These are phyloP conservation scores for Rhynchonycteris naso DNA, from an alignment of 2,797 vertebrate species.

Conservation along the genomic window DNA sequence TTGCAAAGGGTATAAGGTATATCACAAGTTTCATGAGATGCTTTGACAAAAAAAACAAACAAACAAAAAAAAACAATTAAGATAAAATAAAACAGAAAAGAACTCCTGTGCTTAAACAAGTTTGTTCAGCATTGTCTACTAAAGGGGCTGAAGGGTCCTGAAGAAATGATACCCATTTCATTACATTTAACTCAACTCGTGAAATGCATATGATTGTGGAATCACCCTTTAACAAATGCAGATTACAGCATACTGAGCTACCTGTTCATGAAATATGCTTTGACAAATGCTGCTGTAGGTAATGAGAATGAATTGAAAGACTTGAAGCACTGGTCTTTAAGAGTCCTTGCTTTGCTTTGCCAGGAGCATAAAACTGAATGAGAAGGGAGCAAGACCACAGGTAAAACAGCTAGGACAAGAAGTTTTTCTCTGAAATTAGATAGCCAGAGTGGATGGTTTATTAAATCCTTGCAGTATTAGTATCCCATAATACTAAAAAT, in stretches of 20 bases:
- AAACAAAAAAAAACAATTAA: too few relatives aligned
- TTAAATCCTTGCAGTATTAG: not conserved
- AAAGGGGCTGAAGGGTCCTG: not conserved
- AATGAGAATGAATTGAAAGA: not conserved
- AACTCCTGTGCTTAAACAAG: not conserved
- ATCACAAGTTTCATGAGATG: not conserved
- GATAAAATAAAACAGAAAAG: not conserved
- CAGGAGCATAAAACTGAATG: not conserved
- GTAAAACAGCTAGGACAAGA: not conserved
- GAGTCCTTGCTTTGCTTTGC: not conserved
- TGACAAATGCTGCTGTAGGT: not conserved
- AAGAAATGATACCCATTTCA: not conserved
- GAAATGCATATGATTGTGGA: not conserved
- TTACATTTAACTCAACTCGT: not conserved
- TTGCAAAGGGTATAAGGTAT: not conserved
- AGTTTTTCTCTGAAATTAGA: not conserved
- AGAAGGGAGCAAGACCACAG: not conserved
- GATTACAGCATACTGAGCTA: not conserved
- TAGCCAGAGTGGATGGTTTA: not conserved
- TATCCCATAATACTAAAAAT: not conserved
- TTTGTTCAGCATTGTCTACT: not conserved
- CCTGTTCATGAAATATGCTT: not conserved
- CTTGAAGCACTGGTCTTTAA: not conserved
- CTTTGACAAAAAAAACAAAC: not conserved
- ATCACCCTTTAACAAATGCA: not conserved